Evolutionary conservation across 2,888 invertebrate species (phyloP).

Genomic region (Branchipolynoe longqiensis): DNA sequence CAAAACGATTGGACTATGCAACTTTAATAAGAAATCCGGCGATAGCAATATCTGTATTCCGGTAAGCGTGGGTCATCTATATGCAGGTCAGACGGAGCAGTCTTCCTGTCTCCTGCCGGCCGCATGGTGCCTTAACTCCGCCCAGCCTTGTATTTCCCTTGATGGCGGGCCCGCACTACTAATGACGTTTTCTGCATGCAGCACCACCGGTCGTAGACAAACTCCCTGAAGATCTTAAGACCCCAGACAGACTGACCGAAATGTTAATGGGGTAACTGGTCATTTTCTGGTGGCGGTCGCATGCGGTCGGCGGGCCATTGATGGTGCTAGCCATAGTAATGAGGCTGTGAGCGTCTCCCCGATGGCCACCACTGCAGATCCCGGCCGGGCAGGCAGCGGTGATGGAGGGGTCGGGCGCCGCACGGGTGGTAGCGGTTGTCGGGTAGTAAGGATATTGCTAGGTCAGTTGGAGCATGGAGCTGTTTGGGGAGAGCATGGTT

Average conservation of each 20-base stretch:
- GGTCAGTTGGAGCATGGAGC: too few species aligned
- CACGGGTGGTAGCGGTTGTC: too few species aligned
- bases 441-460: too few species aligned
- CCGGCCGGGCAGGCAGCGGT: too few species aligned
- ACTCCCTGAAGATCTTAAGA: constrained; percentile 56
- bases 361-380: too few species aligned
- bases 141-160: constrained; percentile 55
- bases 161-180: constrained; percentile 50
- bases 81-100: constrained; percentile 23
- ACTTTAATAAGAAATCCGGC: too few species aligned
- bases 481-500: too few species aligned
- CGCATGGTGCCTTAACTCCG: constrained; percentile 56
- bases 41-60: constrained; percentile 40
- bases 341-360: constrained; percentile 3
- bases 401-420: too few species aligned
- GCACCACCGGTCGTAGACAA: constrained; percentile 50
- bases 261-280: constrained; percentile 56
- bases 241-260: constrained; percentile 57
- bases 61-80: constrained; percentile 33
- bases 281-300: constrained; percentile 41
- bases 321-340: constrained; percentile 47
- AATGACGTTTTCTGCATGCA: constrained; percentile 58
- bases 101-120: constrained; percentile 56
- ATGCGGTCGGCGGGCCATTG: constrained; percentile 24
- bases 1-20: too few species aligned